Conservation (phyloP, 2,113 vertebrate genomes). For the Pachypanchax playfairii region DNA sequence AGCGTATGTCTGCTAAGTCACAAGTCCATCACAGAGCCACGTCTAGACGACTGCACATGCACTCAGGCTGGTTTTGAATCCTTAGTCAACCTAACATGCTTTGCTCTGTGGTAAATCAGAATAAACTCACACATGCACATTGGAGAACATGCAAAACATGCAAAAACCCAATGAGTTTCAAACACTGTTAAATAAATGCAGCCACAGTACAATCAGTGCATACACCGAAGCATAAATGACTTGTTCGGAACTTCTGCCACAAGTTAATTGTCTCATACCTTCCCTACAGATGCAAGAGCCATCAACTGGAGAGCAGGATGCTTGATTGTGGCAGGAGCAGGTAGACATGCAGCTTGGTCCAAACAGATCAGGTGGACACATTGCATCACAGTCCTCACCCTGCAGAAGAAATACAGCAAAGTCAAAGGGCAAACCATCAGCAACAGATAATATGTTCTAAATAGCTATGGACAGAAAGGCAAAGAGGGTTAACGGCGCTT, state of each 20-base stretch:
- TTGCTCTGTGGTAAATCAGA: too few relatives aligned
- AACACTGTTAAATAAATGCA: too few relatives aligned
- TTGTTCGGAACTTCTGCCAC: background rate
- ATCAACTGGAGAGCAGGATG: constrained; percentile 87
- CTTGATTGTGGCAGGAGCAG: constrained; percentile 90
- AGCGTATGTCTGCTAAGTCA: too few relatives aligned
- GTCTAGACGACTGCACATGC: too few relatives aligned
- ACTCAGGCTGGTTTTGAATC: too few relatives aligned
- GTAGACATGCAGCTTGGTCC: constrained; percentile 89
- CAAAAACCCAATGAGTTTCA: too few relatives aligned
- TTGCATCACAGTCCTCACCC: constrained; percentile 89
- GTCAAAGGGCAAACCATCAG: constrained; percentile 33
- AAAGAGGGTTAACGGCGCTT: constrained; percentile 15
- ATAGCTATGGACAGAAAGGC: constrained; percentile 14
- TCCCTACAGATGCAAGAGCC: constrained; percentile 93
- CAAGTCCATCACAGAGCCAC: too few relatives aligned
- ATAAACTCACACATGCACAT: too few relatives aligned
- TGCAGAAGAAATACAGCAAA: constrained; percentile 43
- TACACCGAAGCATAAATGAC: constrained; percentile 4
- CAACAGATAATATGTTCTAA: constrained; percentile 31
- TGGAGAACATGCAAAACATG: too few relatives aligned
- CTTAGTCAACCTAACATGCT: too few relatives aligned
- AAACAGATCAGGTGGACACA: constrained; percentile 86
- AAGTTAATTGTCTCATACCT: constrained; percentile 78
- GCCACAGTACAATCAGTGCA: background rate